These are phyloP conservation scores for Eupithecia inturbata DNA, from an alignment of 2,888 invertebrate genomes.

Conservation along the genomic window DNA sequence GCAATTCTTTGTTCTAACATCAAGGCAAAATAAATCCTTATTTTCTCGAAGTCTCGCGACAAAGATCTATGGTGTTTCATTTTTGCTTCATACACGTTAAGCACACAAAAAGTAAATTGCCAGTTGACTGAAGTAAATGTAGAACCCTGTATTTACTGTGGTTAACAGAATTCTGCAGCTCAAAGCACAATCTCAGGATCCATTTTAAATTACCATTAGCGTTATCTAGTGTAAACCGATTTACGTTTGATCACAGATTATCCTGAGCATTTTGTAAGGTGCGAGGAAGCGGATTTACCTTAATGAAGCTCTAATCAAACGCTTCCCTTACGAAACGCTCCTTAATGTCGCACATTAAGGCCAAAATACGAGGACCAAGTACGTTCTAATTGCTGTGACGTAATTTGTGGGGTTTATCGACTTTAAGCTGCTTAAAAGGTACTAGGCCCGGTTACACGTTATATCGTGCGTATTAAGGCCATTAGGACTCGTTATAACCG, in stretches of 20 bases:
- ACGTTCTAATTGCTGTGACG: constrained; percentile 46
- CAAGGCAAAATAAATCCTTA: background rate
- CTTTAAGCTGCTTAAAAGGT: constrained; percentile 33
- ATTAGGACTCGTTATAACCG: background rate
- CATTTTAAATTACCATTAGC: constrained; percentile 17
- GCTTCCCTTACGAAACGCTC: constrained; percentile 40
- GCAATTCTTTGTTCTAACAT: background rate
- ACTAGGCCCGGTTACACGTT: constrained; percentile 29
- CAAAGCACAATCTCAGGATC: constrained; percentile 1
- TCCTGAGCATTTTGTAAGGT: constrained; percentile 36
- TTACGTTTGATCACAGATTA: constrained; percentile 42
- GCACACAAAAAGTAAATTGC: background rate
- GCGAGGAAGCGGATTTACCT: constrained; percentile 38
- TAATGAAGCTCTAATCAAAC: constrained; percentile 49
- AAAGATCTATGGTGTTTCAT: background rate
- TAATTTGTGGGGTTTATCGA: constrained; percentile 45
- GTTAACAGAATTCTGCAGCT: background rate
- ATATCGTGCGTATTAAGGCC: background rate
- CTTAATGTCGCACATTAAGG: constrained; percentile 47
- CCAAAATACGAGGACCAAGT: constrained; percentile 45
- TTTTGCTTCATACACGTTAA: background rate
- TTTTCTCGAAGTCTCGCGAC: background rate
- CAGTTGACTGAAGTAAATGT: constrained; percentile 1
- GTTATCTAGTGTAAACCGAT: constrained; percentile 31
- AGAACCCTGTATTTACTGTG: background rate